Evolutionary conservation across 1,140 invertebrate species (phyloP), one percentile per base, ranked within the genome.

Genomic region (Globodera rostochiensis): DNA sequence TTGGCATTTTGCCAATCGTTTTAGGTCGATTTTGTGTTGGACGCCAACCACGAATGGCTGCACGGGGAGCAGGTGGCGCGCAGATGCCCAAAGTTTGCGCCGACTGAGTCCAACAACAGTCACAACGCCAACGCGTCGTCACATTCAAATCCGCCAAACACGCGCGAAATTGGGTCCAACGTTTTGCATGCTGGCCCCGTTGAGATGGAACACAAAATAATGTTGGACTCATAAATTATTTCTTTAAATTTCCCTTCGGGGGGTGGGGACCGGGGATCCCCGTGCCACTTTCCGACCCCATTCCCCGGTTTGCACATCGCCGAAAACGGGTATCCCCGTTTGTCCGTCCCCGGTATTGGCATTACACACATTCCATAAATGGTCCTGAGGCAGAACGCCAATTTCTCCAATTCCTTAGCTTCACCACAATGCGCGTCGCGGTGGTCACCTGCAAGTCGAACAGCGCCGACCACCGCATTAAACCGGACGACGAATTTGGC

Each of bases 381-480:
- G n/a, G n/a, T n/a, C n/a, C n/a, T n/a, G 36, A 1, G 57, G 70
- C 15, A 64, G 36, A 77, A 13, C 15, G 53, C n/a, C 45, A 64
- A 7, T 25, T 25, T 25, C n/a, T n/a, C n/a, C n/a, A n/a, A n/a
- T n/a, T n/a, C n/a, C 25, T n/a, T 50, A 85, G 84, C 45, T 86
- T 87, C 64, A 86, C 85, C n/a, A 80, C 85, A 19, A 82, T 86
- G 81, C 25, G 85, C 47, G 83, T 86, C 66, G 85, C 85, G 15
- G 85, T 86, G 25, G 85, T 86, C 5, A 86, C 85, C 5, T 86
- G 86, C 77, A 86, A 86, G 80, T 46, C 67, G 53, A 21, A 80
- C n/a, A 36, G 6, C 8, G 5, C 82, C 7, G 73, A 78, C 25
- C 21, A 67, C 70, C 69, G 47, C 25, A 78, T 45, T 67, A 60